phyloP scores from a whole-genome alignment of 2,888 invertebrate genomes.

The Onthophagus sagittarius region DNA sequence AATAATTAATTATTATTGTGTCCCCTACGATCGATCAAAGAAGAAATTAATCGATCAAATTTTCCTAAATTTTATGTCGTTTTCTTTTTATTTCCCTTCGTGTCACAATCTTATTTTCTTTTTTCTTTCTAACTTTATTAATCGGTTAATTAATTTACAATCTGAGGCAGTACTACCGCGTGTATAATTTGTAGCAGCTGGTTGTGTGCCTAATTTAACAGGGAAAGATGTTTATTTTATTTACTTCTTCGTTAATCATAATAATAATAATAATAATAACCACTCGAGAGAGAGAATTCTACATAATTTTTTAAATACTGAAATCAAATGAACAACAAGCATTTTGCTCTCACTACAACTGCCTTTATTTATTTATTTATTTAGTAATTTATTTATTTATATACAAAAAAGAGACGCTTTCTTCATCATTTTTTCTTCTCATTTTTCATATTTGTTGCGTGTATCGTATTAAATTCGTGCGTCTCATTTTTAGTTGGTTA shows the following conservation, averaged over 20 bases:
- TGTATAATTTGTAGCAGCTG: background rate
- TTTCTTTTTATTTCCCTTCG: background rate
- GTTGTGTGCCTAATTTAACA: background rate
- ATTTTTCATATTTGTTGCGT: background rate
- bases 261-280: too few relatives aligned
- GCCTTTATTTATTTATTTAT: background rate
- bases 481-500: background rate
- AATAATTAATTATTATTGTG: slow-evolving; percentile 28
- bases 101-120: background rate
- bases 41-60: slow-evolving; percentile 7
- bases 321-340: background rate
- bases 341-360: background rate
- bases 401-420: background rate
- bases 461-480: background rate
- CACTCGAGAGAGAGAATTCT: background rate
- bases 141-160: background rate
- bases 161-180: background rate
- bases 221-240: background rate
- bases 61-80: background rate
- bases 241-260: too few relatives aligned
- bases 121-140: background rate
- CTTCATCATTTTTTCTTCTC: background rate
- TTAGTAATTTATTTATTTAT: background rate
- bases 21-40: slow-evolving; percentile 27
- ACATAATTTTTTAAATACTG: background rate